phyloP scores from a whole-genome alignment of 2,888 invertebrate genomes.

The Zaprionus lineosus region DNA sequence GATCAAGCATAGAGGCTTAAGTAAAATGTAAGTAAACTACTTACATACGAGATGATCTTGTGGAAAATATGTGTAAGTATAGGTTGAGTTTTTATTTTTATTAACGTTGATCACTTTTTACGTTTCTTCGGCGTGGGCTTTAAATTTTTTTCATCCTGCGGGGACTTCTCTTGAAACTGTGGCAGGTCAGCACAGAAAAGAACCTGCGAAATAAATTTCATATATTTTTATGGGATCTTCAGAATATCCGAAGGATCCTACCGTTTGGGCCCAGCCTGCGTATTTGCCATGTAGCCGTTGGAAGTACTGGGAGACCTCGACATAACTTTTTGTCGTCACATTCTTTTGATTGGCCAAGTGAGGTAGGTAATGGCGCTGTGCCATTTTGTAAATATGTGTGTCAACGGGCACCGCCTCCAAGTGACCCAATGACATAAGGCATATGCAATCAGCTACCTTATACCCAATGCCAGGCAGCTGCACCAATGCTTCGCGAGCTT shows the following conservation, averaged over 20 bases:
- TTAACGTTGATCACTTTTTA: slow-evolving; percentile 17
- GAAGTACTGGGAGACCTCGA: slow-evolving; percentile 93
- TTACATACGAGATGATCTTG: too few relatives aligned
- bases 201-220: slow-evolving; percentile 84
- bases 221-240: too few relatives aligned
- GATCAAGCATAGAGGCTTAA: too few relatives aligned
- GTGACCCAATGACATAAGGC: slow-evolving; percentile 96
- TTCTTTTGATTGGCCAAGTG: slow-evolving; percentile 88
- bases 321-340: slow-evolving; percentile 91
- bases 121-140: slow-evolving; percentile 15
- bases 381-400: slow-evolving; percentile 97
- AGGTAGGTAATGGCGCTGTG: slow-evolving; percentile 90
- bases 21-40: too few relatives aligned
- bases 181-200: slow-evolving; percentile 92
- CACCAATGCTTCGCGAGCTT: slow-evolving; percentile 89
- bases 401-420: slow-evolving; percentile 95
- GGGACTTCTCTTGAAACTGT: slow-evolving; percentile 84
- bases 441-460: slow-evolving; percentile 99
- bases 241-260: slow-evolving; percentile 83
- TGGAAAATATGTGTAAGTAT: too few relatives aligned
- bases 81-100: too few relatives aligned
- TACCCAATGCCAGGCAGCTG: slow-evolving; percentile 94
- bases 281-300: slow-evolving; percentile 90
- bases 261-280: slow-evolving; percentile 98
- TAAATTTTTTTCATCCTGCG: not conserved